Conservation (phyloP, 1,140 invertebrate species). For the Lethocerus indicus region DNA sequence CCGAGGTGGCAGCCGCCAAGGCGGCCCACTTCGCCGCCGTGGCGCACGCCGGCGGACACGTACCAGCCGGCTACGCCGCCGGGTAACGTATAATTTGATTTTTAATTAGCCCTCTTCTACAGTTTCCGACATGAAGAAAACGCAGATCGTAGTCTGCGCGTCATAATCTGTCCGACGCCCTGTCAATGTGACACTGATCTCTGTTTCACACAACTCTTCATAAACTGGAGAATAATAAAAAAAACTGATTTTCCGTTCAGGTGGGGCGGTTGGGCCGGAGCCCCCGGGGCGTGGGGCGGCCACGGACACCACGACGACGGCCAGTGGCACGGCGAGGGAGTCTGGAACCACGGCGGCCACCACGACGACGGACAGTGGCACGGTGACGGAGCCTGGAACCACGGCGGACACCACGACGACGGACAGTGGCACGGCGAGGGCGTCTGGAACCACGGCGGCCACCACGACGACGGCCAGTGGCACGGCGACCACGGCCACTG, state of each 20-base stretch:
- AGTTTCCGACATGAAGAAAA: too few species aligned
- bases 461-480: not conserved
- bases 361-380: constrained; percentile 6
- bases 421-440: not conserved
- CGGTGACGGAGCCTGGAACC: constrained; percentile 1
- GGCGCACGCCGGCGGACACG: constrained; percentile 17
- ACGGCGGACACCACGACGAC: constrained; percentile 1
- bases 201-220: too few species aligned
- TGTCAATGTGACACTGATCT: too few species aligned
- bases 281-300: constrained; percentile 1
- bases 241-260: too few species aligned
- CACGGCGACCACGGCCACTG: not conserved
- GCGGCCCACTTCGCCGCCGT: constrained; percentile 15
- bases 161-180: too few species aligned
- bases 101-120: too few species aligned
- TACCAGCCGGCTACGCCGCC: constrained; percentile 7
- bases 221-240: too few species aligned
- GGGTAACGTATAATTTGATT: too few species aligned
- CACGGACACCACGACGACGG: constrained; percentile 2
- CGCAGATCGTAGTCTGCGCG: too few species aligned
- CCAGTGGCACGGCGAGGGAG: not conserved
- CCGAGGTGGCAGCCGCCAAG: constrained; percentile 20
- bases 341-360: not conserved
- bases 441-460: not conserved
- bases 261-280: not conserved